Evolutionary conservation across 2,888 invertebrate species (phyloP), one percentile per base, ranked within the genome.

Genomic region (Trichogramma evanescens): DNA sequence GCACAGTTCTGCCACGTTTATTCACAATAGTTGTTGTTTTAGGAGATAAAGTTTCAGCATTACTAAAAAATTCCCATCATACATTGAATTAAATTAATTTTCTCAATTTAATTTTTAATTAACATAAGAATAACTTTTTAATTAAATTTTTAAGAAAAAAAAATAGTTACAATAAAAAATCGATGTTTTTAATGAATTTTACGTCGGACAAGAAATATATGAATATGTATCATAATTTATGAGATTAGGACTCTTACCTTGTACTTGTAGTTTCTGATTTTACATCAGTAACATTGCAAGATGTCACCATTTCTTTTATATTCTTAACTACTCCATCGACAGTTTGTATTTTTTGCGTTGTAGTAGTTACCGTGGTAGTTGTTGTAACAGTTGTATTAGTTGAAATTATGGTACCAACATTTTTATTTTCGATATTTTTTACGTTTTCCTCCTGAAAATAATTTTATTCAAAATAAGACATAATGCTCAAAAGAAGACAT

Each of bases 241-340:
- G 2, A 50, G 46, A 44, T 45, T 51, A 4, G 13, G 43, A 26
- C 4, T 40, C 48, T 62, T 65, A 69, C 69, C 62, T 66, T 7
- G 66, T 66, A 26, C 26, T 26, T 46, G 70, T 69, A 10, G 66
- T 60, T 56, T 65, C 68, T 6, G 69, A 65, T n/a, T 65, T 64
- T 5, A 68, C 63, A 46, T 69, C 79, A 13, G 80, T 78, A 50
- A 80, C 80, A 65, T 79, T 79, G 63, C 78, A 73, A 50, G 81
- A 80, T 6, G 73, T 67, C 5, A 77, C 80, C 77, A 72, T 70
- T 43, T 82, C 81, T 67, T 82, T 80, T 41, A 81, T 71, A 45
- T 77, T 80, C 71, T 82, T 81, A 59, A 82, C 80, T 43, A 74
- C 70, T 39, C 82, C 83, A 65, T 80, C 81, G 4, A 79, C 74